A percentile compares a stretch with the other conserved stretches of the same genome.
These are phyloP conservation scores for Nemapogon koenigi DNA, from an alignment of 2,888 invertebrate species.

Conservation along the genomic window DNA sequence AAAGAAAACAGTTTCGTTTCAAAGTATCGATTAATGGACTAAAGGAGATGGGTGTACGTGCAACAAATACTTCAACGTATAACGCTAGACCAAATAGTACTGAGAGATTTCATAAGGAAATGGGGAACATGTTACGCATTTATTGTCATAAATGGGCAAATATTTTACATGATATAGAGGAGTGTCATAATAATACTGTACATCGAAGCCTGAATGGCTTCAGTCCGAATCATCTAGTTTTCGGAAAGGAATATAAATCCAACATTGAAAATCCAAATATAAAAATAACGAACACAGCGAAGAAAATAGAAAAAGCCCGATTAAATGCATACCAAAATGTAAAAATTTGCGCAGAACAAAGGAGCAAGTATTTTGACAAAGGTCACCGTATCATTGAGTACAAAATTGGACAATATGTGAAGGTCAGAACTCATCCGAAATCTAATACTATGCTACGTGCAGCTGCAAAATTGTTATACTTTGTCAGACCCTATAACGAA, in stretches of 20 bases:
- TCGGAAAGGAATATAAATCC: not conserved
- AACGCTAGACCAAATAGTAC: slow-evolving; percentile 10
- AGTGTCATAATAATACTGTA: not conserved
- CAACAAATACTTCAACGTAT: not conserved
- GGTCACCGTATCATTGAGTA: slow-evolving; percentile 7
- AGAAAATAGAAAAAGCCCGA: not conserved
- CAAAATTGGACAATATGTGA: slow-evolving; percentile 10
- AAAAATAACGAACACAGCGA: not conserved
- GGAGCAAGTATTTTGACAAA: slow-evolving; percentile 4
- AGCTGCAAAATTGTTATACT: too few species aligned
- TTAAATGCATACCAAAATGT: too few species aligned
- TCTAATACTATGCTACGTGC: too few species aligned
- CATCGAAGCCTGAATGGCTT: not conserved
- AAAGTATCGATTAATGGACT: not conserved
- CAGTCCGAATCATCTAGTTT: slow-evolving; percentile 1
- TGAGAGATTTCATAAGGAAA: slow-evolving; percentile 11
- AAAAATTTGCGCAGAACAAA: too few species aligned
- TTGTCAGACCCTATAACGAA: too few species aligned
- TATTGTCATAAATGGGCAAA: slow-evolving; percentile 1
- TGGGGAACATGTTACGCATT: slow-evolving; percentile 10
- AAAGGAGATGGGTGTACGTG: not conserved
- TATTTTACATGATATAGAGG: not conserved
- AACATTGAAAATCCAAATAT: not conserved
- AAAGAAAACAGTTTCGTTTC: not conserved
- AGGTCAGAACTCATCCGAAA: slow-evolving; percentile 3